A percentile compares a stretch with the other conserved stretches of the same genome.
Evolutionary conservation across 2,113 vertebrate genomes (phyloP).

Genomic region (Eretmochelys imbricata): DNA sequence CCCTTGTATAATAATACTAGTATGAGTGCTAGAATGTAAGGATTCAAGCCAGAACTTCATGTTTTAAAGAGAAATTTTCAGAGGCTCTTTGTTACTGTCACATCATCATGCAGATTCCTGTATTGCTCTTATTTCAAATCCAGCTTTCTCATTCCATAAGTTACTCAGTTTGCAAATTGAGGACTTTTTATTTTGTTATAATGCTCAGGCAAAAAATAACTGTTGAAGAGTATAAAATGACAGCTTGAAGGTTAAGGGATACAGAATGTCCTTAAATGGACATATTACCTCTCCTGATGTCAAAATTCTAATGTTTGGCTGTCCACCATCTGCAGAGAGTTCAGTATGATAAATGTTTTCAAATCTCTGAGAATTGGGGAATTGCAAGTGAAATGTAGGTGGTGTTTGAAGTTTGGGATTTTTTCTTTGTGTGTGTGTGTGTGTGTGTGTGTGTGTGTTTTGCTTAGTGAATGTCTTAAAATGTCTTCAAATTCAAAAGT

Average conservation of each 20-base stretch:
- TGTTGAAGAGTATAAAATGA: slow-evolving; percentile 70
- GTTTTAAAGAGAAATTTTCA: slow-evolving; percentile 74
- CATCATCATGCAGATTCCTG: slow-evolving; percentile 65
- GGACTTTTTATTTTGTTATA: slow-evolving; percentile 71
- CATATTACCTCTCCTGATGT: slow-evolving; percentile 72
- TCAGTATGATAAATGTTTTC: slow-evolving; percentile 70
- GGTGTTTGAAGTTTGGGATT: slow-evolving; percentile 60
- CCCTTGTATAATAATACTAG: not conserved
- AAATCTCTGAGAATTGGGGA: slow-evolving; percentile 54
- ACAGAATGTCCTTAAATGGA: slow-evolving; percentile 71
- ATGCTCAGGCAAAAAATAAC: slow-evolving; percentile 65
- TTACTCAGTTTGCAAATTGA: slow-evolving; percentile 75
- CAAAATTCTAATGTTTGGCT: slow-evolving; percentile 73
- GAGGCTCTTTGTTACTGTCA: slow-evolving; percentile 72
- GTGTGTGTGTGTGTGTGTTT: slow-evolving; percentile 36
- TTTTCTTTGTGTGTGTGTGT: slow-evolving; percentile 53
- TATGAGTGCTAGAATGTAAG: not conserved
- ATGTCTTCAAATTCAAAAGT: slow-evolving; percentile 1
- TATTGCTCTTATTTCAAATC: slow-evolving; percentile 71
- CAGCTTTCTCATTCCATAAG: slow-evolving; percentile 69
- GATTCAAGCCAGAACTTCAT: slow-evolving; percentile 70
- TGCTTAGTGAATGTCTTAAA: slow-evolving; percentile 38
- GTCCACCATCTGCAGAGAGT: slow-evolving; percentile 68
- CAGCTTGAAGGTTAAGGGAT: slow-evolving; percentile 64
- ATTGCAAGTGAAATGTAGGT: slow-evolving; percentile 55